phyloP scores from a whole-genome alignment of 2,888 invertebrate genomes.

The Encarsia formosa region DNA sequence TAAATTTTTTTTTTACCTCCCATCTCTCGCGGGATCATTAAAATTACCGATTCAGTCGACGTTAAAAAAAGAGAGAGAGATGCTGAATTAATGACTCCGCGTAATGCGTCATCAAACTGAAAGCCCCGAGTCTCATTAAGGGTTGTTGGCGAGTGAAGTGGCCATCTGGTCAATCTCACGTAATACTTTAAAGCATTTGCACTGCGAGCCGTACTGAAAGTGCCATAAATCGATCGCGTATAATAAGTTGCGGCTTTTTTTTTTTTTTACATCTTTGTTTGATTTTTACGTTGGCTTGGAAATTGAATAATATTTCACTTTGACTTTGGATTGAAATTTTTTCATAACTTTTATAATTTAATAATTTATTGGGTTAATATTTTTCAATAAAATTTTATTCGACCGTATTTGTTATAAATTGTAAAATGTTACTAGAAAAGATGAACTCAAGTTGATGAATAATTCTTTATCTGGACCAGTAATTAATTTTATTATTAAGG shows the following conservation, averaged over 20 bases:
- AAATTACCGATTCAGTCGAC: constrained; percentile 13
- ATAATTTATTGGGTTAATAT: neutral
- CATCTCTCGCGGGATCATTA: constrained; percentile 15
- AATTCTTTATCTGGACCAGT: no score
- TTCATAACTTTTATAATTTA: neutral
- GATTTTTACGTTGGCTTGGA: neutral
- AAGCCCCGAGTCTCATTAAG: constrained; percentile 23
- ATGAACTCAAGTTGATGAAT: no score
- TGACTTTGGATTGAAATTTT: neutral
- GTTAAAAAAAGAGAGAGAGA: no score
- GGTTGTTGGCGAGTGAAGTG: constrained; percentile 15
- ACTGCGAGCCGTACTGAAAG: constrained; percentile 8
- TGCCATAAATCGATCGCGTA: constrained; percentile 17
- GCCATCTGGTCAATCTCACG: constrained; percentile 25
- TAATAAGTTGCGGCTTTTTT: constrained; percentile 9
- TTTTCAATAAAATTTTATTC: no score
- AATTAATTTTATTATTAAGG: no score
- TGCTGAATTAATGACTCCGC: constrained; percentile 18
- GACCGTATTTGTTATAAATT: no score
- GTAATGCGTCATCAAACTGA: constrained; percentile 15
- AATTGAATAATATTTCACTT: neutral
- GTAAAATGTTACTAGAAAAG: no score
- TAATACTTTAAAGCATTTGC: constrained; percentile 17
- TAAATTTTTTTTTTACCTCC: no score
- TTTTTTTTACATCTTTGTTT: neutral